A percentile compares a stretch with the other conserved stretches of the same genome.
These are phyloP conservation scores for Hecatera dysodea DNA, from an alignment of 2,888 invertebrate genomes.

Conservation along the genomic window DNA sequence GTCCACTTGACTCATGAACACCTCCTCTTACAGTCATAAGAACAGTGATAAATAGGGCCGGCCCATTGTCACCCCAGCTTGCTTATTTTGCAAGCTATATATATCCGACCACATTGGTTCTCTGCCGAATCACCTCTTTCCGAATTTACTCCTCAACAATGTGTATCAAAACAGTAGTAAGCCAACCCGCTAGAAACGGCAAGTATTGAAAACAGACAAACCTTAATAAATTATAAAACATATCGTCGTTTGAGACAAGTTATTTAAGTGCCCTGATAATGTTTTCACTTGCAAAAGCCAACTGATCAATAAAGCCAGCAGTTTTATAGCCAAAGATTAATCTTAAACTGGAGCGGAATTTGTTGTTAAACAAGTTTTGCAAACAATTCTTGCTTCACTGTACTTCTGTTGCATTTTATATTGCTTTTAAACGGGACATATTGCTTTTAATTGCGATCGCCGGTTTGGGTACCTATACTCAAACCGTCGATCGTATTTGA, in stretches of 20 bases:
- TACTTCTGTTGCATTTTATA: slow-evolving; percentile 28
- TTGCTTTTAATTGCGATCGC: too few relatives aligned
- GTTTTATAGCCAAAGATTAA: slow-evolving; percentile 62
- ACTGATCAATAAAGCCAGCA: slow-evolving; percentile 59
- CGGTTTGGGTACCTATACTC: too few relatives aligned
- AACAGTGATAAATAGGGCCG: too few relatives aligned
- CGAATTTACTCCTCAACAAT: too few relatives aligned
- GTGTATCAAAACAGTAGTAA: not conserved
- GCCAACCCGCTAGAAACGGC: not conserved
- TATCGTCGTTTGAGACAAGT: slow-evolving; percentile 53
- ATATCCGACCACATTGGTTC: too few relatives aligned
- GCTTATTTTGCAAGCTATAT: too few relatives aligned
- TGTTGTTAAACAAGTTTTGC: slow-evolving; percentile 43
- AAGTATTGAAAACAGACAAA: slow-evolving; percentile 1
- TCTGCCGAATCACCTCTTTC: too few relatives aligned
- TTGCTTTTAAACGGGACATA: not conserved
- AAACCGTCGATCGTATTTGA: not conserved
- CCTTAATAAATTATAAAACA: slow-evolving; percentile 49
- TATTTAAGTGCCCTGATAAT: slow-evolving; percentile 51
- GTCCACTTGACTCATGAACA: too few relatives aligned
- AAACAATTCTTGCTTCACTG: slow-evolving; percentile 48
- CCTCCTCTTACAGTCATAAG: too few relatives aligned
- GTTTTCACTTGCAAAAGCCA: slow-evolving; percentile 54
- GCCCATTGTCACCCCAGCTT: too few relatives aligned
- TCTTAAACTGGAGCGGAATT: slow-evolving; percentile 55